Evolutionary conservation across 2,113 vertebrate genomes (phyloP), one percentile per base, ranked within the genome.

Genomic region (Rattus rattus): DNA sequence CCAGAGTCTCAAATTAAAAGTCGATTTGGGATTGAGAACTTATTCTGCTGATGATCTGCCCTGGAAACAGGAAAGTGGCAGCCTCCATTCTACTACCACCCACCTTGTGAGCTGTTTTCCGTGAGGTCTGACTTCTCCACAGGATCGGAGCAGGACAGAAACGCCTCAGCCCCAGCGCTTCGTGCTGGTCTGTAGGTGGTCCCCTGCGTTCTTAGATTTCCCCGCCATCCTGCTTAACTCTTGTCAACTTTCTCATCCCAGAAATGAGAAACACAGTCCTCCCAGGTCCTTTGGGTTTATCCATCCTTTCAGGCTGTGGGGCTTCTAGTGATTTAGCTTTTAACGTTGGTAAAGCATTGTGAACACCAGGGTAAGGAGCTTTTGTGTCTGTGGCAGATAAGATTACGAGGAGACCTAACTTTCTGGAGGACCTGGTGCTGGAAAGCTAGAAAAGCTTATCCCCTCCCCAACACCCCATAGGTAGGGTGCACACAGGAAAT

Each of bases 401-500:
- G 84, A 36, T 86, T 81, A 33, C 1, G 33, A 83, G 33, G 63
- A 91, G 69, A 77, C 89, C 20, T 83, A 91, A 63, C 11, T 76
- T 85, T 89, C 61, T 54, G 43, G 91, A 92, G 59, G 39, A 67
- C 39, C 24, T 39, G 12, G 22, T 94, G 39, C 33, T 56, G 7
- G 91, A 96, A 59, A 90, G 28, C 72, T 61, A 90, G 65, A 59
- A 69, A 49, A 43, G 36, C 83, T 84, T 77, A 26, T 59, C 84
- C 9, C 85, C 19, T 1, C 6, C 20, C 65, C 43, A 49, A 80
- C 19, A 1, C 6, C 20, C 65, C 43, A 49, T 43, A 20, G 26
- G 47, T 81, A 63, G 52, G 59, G 26, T 73, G 4, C 39, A 54
- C 59, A 52, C 14, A 33, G 47, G 43, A 59, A 63, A 13, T 43